Percentiles rank a stretch among this genome's conserved stretches.
Conservation (phyloP, 2,797 vertebrate genomes). For the Siniperca scherzeri region DNA sequence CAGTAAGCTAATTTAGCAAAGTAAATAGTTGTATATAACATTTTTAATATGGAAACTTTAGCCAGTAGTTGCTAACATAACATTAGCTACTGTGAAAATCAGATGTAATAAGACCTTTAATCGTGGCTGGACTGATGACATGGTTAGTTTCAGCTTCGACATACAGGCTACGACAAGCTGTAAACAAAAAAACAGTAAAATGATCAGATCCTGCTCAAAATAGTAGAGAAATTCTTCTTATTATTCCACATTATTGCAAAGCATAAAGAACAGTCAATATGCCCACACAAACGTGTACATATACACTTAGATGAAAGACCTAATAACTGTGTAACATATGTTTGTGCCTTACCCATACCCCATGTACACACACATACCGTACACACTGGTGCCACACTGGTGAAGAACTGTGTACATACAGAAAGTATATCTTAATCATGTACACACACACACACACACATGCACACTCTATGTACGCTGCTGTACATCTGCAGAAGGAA, state of each 20-base stretch:
- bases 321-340: neutral
- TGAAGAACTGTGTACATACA: neutral
- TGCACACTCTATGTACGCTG: neutral
- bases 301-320: neutral
- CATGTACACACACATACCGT: neutral
- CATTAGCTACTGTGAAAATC: neutral
- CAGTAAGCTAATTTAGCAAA: neutral
- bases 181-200: neutral
- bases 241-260: neutral
- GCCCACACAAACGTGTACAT: neutral
- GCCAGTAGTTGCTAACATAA: neutral
- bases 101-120: neutral
- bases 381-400: neutral
- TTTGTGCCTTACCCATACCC: neutral
- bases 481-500: conserved; percentile 1
- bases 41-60: neutral
- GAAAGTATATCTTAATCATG: neutral
- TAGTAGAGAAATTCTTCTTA: neutral
- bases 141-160: too few relatives aligned
- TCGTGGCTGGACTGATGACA: neutral
- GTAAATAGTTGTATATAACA: neutral
- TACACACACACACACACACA: neutral
- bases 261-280: neutral
- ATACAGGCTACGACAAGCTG: neutral
- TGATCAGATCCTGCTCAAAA: conserved; percentile 1